Evolutionary conservation across 2,113 vertebrate genomes (phyloP), one percentile per base, ranked within the genome.

Genomic region (Corvus cornix): DNA sequence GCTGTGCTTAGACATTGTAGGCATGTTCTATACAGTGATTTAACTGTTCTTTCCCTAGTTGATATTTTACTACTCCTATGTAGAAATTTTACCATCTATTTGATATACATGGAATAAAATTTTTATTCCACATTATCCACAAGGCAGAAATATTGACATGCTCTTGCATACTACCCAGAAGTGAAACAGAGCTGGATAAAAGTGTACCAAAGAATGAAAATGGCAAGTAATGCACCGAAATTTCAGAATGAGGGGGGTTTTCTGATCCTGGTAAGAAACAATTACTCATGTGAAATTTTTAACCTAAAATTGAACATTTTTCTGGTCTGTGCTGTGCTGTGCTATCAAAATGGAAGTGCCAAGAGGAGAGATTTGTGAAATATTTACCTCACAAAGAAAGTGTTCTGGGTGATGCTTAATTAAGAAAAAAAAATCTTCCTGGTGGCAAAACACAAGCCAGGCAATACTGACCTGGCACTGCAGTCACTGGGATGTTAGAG

Each of bases 241-340:
- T 72, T 69, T 69, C n/a, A 66, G 58, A 53, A 46, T 9, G 5
- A 13, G 0, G 7, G 0, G 1, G 0, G 33, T 17, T 46, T 86
- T 82, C 63, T 64, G 49, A 77, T 23, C 11, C 48, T 75, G 52
- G 4, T 63, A 68, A 51, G 16, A 94, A 77, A 20, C 19, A 70
- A 19, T 89, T 67, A 41, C 21, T 23, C 15, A 4, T 18, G 16
- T 81, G 51, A 88, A 24, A 59, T 77, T 62, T 6, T 0, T 48
- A 68, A 43, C 10, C 18, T 81, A 26, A 63, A 84, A 56, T 9
- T 13, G 28, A 74, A 63, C 0, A 1, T 16, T 89, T 48, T 62
- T 56, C 69, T 90, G 13, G 13, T 75, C 70, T 56, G 48, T 39
- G 41, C 31, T 67, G 55, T 35, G 33, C 20, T 67, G 55, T 35